These are phyloP conservation scores for Oreochromis mossambicus DNA, from an alignment of 2,797 vertebrate species.

Conservation along the genomic window DNA sequence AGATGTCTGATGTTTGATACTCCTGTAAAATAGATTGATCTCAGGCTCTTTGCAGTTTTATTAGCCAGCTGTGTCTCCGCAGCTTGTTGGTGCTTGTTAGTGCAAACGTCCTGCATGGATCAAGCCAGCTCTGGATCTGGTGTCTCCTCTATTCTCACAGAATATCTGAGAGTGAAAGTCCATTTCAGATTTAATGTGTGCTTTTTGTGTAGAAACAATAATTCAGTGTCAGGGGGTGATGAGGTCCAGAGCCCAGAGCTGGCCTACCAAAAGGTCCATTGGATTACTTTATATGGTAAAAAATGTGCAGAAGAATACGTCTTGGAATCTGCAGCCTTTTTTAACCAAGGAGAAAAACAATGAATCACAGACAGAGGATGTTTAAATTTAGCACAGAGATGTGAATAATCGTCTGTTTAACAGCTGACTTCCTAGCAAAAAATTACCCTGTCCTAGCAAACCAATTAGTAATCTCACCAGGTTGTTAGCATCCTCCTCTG, in stretches of 20 bases:
- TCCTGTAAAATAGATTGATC: accelerated
- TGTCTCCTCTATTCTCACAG: neutral
- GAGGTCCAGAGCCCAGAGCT: neutral
- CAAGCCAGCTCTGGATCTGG: accelerated
- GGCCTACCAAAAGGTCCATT: accelerated
- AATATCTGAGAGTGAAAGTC: neutral
- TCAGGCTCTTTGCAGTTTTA: neutral
- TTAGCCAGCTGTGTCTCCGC: accelerated
- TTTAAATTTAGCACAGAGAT: neutral
- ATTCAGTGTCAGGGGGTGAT: neutral
- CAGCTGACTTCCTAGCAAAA: neutral
- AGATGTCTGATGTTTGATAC: accelerated
- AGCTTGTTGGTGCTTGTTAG: neutral
- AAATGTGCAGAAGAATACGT: neutral
- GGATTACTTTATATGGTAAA: neutral
- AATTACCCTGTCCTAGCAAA: too few relatives aligned
- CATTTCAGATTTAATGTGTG: neutral
- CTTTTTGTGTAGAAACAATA: neutral
- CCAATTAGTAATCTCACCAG: neutral
- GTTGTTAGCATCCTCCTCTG: neutral
- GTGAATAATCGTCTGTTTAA: neutral
- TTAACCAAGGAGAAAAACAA: neutral
- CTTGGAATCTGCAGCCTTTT: neutral
- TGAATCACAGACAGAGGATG: neutral
- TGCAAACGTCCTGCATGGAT: accelerated